These are phyloP conservation scores for Entomyzon cyanotis DNA, from an alignment of 2,113 vertebrate genomes.

Conservation along the genomic window DNA sequence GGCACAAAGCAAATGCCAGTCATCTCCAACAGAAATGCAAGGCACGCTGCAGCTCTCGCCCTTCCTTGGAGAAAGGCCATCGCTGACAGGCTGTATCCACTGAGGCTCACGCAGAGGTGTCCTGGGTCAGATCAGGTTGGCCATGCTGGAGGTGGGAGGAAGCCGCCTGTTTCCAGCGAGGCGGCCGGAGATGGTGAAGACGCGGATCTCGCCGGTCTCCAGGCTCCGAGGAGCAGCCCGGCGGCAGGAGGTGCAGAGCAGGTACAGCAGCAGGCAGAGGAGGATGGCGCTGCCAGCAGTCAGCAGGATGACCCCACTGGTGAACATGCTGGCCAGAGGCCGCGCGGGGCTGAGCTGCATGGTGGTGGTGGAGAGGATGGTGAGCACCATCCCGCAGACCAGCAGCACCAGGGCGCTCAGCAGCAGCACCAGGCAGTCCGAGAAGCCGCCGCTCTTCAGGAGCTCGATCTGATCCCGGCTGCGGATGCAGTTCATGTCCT, in stretches of 20 bases:
- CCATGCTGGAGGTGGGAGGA: constrained; percentile 91
- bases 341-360: constrained; percentile 76
- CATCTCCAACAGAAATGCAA: background rate
- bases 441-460: constrained; percentile 90
- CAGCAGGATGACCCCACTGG: constrained; percentile 86
- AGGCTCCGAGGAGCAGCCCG: background rate
- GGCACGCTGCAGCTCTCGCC: accelerated
- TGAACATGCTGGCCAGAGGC: constrained; percentile 88
- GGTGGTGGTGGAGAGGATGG: constrained; percentile 82
- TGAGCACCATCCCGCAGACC: constrained; percentile 85
- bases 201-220: constrained; percentile 44
- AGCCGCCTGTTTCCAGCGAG: constrained; percentile 76
- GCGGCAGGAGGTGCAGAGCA: constrained; percentile 67
- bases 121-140: constrained; percentile 85
- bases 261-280: constrained; percentile 82
- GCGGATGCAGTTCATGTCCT: constrained; percentile 97
- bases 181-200: constrained; percentile 91
- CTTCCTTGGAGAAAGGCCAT: background rate
- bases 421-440: constrained; percentile 86
- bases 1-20: background rate
- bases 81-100: background rate
- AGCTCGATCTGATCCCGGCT: constrained; percentile 87
- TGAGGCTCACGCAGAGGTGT: background rate
- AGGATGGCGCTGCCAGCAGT: constrained; percentile 81
- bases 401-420: constrained; percentile 84